Evolutionary conservation across 2,797 vertebrate genomes (phyloP).

Genomic region (Dendrocincla fuliginosa): DNA sequence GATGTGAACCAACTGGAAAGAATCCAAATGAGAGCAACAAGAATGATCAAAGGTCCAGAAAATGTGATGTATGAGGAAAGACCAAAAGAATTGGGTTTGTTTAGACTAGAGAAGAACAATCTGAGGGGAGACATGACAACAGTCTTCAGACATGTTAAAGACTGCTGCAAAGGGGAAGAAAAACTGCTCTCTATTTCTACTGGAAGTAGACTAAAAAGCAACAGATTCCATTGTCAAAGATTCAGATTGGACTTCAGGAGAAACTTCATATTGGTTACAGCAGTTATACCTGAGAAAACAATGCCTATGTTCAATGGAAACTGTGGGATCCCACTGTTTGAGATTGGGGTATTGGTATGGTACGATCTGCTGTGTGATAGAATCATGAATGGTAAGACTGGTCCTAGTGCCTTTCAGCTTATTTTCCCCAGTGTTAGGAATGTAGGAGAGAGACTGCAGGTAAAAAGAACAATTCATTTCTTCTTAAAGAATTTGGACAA

Average conservation of each 20-base stretch:
- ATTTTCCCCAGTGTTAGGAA: neutral
- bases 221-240: neutral
- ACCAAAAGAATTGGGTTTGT: conserved; percentile 63
- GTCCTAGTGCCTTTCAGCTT: neutral
- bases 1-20: conserved; percentile 57
- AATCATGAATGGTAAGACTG: neutral
- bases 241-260: neutral
- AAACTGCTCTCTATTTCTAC: conserved; percentile 41
- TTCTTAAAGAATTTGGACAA: neutral
- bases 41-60: conserved; percentile 66
- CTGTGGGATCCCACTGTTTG: neutral
- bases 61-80: conserved; percentile 64
- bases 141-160: conserved; percentile 46
- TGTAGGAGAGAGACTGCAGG: neutral
- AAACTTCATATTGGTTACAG: neutral
- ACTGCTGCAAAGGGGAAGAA: conserved; percentile 2
- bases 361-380: neutral
- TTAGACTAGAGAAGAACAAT: conserved; percentile 62
- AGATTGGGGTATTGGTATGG: neutral
- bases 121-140: conserved; percentile 59
- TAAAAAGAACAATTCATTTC: neutral
- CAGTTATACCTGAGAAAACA: conserved; percentile 43
- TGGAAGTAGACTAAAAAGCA: conserved; percentile 14
- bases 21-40: conserved; percentile 42
- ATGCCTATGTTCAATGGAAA: neutral